A percentile compares a stretch with the other conserved stretches of the same genome.
Evolutionary conservation across 2,113 vertebrate genomes (phyloP).

Genomic region (Amphiprion percula): DNA sequence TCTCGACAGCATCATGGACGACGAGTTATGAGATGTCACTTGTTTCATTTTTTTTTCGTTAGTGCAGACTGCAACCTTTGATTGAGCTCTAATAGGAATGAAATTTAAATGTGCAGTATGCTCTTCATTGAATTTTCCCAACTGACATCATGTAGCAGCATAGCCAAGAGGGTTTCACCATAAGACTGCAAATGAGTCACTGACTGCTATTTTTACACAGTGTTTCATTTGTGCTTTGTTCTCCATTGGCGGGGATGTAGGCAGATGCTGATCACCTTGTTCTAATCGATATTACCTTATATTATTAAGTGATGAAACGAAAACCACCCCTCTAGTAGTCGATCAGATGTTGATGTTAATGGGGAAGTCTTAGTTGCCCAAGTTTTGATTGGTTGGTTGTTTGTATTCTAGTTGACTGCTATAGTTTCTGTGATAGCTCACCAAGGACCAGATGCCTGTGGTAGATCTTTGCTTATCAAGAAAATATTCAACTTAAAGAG

Average conservation of each 20-base stretch:
- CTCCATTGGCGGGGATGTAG: background rate
- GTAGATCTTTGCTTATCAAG: too few relatives aligned
- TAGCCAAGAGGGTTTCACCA: background rate
- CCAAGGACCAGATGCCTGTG: too few relatives aligned
- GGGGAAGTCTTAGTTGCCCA: too few relatives aligned
- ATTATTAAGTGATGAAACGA: background rate
- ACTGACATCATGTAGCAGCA: conserved; percentile 4
- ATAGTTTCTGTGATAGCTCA: too few relatives aligned
- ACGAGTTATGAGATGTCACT: conserved; percentile 37
- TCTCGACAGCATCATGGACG: conserved; percentile 38
- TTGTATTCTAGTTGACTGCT: too few relatives aligned
- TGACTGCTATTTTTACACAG: background rate
- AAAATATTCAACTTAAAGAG: too few relatives aligned
- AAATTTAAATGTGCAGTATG: conserved; percentile 21
- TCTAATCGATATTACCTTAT: background rate
- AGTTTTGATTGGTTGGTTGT: too few relatives aligned
- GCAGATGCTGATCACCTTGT: background rate
- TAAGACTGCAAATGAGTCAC: conserved; percentile 6
- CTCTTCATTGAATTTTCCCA: background rate
- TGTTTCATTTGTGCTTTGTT: background rate
- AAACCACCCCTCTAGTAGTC: too few relatives aligned
- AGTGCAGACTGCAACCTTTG: conserved; percentile 38
- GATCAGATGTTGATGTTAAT: too few relatives aligned
- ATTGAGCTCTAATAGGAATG: conserved; percentile 36
- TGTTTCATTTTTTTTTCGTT: conserved; percentile 39